Conservation (phyloP, 2,113 vertebrate species). For the Eublepharis macularius region DNA sequence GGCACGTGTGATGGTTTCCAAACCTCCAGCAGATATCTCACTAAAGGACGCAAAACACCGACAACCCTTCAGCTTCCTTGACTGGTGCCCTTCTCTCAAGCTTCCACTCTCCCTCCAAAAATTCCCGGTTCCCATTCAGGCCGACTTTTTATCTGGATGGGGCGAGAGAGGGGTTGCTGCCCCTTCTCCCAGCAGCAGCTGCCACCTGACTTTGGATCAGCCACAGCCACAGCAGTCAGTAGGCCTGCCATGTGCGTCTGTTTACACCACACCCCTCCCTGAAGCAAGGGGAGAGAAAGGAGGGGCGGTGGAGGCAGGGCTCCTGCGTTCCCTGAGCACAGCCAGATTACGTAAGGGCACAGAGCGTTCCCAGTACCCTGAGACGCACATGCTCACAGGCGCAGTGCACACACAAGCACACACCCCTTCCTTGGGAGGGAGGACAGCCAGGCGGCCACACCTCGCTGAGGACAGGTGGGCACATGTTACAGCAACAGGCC, state of each 20-base stretch:
- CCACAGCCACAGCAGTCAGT: neutral
- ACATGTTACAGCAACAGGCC: conserved; percentile 52
- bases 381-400: neutral
- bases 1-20: no score
- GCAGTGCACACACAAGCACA: neutral
- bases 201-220: neutral
- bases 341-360: conserved; percentile 5
- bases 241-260: neutral
- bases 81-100: no score
- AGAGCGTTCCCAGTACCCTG: neutral
- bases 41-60: no score
- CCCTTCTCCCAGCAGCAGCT: neutral
- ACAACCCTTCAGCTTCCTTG: no score
- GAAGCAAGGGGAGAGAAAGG: neutral
- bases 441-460: neutral
- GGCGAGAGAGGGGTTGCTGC: no score
- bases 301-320: neutral
- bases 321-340: neutral
- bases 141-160: no score
- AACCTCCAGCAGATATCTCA: no score
- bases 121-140: no score
- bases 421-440: no score
- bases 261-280: neutral
- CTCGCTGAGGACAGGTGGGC: no score
- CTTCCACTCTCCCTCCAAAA: no score